Conservation (phyloP, 2,113 vertebrate genomes). For the Amblyopsis rosae region DNA sequence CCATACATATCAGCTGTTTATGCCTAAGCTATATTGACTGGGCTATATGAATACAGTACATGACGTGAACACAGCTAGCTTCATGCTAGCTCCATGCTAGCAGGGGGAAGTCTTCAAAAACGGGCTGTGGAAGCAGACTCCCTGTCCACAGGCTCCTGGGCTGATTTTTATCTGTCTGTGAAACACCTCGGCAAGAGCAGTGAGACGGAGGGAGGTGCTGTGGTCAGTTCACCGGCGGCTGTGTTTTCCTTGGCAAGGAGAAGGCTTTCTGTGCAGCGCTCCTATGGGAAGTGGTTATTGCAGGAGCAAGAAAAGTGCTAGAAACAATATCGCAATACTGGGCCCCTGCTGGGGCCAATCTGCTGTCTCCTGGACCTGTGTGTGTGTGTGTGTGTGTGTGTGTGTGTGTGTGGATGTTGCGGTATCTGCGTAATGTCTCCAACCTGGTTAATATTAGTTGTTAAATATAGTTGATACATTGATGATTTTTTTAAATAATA, state of each 20-base stretch:
- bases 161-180: constrained; percentile 58
- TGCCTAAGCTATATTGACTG: too few species aligned
- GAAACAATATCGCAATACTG: constrained; percentile 72
- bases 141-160: not conserved
- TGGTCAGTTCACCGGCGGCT: constrained; percentile 61
- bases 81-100: too few species aligned
- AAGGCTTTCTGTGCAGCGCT: constrained; percentile 60
- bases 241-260: constrained; percentile 80
- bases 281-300: constrained; percentile 72
- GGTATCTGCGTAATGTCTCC: not conserved
- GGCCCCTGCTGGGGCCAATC: constrained; percentile 47
- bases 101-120: too few species aligned
- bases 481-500: too few species aligned
- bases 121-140: too few species aligned
- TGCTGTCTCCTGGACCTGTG: constrained; percentile 31
- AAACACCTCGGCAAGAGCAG: constrained; percentile 54
- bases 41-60: too few species aligned
- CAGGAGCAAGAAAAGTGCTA: constrained; percentile 79
- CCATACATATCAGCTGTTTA: too few species aligned
- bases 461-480: too few species aligned
- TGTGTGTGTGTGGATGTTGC: constrained; percentile 11
- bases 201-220: constrained; percentile 65
- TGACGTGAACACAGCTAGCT: too few species aligned
- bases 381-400: constrained; percentile 21
- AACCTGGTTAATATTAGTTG: too few species aligned